Evolutionary conservation across 2,113 vertebrate genomes (phyloP), one percentile per base, ranked within the genome.

Genomic region (Ctenodactylus gundi): DNA sequence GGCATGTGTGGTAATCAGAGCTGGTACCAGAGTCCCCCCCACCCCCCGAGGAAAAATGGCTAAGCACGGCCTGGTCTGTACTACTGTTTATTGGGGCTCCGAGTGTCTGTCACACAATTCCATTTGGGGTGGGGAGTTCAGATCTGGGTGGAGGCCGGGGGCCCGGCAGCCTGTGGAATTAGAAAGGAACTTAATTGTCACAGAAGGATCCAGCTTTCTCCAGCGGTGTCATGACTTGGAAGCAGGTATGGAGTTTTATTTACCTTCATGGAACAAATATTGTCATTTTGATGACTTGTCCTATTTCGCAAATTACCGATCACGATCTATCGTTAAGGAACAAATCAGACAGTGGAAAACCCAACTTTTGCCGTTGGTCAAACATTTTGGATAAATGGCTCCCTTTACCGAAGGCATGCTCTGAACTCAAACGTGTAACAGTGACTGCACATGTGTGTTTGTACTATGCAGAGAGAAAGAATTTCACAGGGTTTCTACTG

Each of bases 141-240:
- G 97, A 98, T 98, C 97, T 98, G 97, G 97, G 98, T 97, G 95
- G 98, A 97, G 98, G 97, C 98, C 97, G 94, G 23, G 0, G 36
- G 98, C 97, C 97, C 98, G 98, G 97, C 96, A 25, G 98, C 97
- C 97, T 98, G 97, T 90, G 98, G 98, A 98, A 98, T 98, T 97
- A 98, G 98, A 97, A 98, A 98, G 97, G 98, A 98, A 98, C 98
- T 98, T 97, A 98, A 98, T 98, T 98, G 98, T 97, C 97, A 97
- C 93, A 93, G 93, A 97, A 97, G 88, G 94, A 97, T 97, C 97
- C 46, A 92, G 97, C 96, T 97, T 76, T 89, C 92, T 93, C 95
- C 97, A 92, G 25, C 2, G 91, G 97, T 94, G 91, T 94, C 96
- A 97, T 97, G 97, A 97, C 93, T 98, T 97, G 98, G 81, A 97